These are phyloP conservation scores for Sardinella longiceps DNA, from an alignment of 2,797 vertebrate genomes.

Conservation along the genomic window DNA sequence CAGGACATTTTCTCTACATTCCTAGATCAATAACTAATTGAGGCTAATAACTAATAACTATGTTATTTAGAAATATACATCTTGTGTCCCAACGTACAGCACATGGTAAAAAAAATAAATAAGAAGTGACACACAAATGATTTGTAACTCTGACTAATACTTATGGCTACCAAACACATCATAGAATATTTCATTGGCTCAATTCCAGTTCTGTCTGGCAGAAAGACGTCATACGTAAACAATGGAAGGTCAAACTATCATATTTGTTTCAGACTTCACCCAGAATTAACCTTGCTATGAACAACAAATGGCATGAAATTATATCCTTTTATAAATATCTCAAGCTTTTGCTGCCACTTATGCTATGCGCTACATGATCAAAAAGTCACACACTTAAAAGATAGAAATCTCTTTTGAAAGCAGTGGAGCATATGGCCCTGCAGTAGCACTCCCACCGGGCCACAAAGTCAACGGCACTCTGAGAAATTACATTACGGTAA, in stretches of 20 bases:
- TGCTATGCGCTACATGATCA: not conserved
- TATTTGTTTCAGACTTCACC: not conserved
- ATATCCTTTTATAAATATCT: not conserved
- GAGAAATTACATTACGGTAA: not conserved
- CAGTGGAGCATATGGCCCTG: not conserved
- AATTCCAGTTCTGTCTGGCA: not conserved
- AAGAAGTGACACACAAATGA: not conserved
- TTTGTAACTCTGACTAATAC: not conserved
- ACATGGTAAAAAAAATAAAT: too few species aligned
- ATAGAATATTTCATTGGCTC: not conserved
- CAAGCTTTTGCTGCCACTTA: not conserved
- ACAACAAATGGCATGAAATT: not conserved
- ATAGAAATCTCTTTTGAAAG: not conserved
- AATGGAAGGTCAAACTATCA: not conserved
- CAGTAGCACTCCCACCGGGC: not conserved
- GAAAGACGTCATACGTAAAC: not conserved
- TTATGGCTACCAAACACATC: not conserved
- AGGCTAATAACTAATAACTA: too few species aligned
- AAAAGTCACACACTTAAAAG: conserved; percentile 1
- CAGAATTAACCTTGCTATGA: not conserved
- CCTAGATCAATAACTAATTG: too few species aligned
- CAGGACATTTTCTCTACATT: too few species aligned
- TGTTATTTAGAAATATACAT: not conserved
- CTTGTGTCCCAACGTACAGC: too few species aligned
- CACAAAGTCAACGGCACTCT: not conserved